Conservation (phyloP, 2,797 vertebrate genomes). For the Basileuterus tristriatus region DNA sequence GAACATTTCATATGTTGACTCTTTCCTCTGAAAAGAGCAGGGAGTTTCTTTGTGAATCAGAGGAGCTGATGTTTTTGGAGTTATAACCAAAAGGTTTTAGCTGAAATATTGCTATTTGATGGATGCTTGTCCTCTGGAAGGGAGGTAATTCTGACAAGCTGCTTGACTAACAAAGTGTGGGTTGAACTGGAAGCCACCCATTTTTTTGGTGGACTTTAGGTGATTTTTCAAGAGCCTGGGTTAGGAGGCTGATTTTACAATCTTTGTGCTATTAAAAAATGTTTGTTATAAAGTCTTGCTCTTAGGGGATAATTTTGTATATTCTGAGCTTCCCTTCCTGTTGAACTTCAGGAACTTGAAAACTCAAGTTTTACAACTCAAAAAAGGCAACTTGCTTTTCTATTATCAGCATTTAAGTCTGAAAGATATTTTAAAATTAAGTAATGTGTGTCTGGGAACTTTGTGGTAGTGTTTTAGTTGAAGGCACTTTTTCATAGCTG, state of each 20-base stretch:
- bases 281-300: neutral
- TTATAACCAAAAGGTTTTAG: accelerated
- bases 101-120: neutral
- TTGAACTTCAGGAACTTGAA: neutral
- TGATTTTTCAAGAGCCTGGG: neutral
- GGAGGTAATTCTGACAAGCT: neutral
- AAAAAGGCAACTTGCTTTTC: neutral
- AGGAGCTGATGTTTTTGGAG: neutral
- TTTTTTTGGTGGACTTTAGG: neutral
- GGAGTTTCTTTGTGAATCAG: neutral
- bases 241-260: neutral
- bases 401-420: neutral
- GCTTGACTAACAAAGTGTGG: neutral
- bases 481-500: neutral
- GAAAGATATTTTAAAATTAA: neutral
- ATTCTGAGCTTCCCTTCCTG: neutral
- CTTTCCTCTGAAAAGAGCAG: neutral
- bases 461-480: neutral
- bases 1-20: neutral
- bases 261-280: neutral
- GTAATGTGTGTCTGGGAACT: neutral
- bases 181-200: neutral
- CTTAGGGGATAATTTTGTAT: neutral
- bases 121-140: neutral
- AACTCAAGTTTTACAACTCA: neutral